Evolutionary conservation across 1,140 invertebrate genomes (phyloP).

Genomic region (Drosophila gunungcola): DNA sequence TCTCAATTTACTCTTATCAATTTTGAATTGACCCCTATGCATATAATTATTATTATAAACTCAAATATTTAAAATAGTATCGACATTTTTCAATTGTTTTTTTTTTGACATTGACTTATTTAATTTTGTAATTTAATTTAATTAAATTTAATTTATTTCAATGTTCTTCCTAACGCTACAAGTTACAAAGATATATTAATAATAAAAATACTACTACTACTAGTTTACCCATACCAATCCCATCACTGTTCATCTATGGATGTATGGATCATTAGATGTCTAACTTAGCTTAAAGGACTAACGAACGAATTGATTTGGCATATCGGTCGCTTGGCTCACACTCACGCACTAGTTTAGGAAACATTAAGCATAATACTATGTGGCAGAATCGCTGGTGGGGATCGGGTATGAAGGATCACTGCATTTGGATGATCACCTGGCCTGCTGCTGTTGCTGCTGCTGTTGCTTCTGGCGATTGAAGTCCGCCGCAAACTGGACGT

Average conservation of each 20-base stretch:
- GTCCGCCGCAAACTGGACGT: constrained; percentile 70
- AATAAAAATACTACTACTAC: no score
- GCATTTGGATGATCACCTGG: constrained; percentile 52
- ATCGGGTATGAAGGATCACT: constrained; percentile 6
- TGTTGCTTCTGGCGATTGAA: constrained; percentile 71
- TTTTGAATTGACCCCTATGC: background rate
- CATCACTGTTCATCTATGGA: background rate
- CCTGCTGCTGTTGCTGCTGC: constrained; percentile 51
- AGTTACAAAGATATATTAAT: no score
- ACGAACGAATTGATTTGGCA: constrained; percentile 43
- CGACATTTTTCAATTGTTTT: background rate
- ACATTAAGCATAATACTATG: constrained; percentile 61
- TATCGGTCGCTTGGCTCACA: constrained; percentile 23
- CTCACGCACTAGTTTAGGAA: constrained; percentile 22
- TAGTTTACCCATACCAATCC: background rate
- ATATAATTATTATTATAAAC: background rate
- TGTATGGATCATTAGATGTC: background rate
- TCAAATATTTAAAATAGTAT: background rate
- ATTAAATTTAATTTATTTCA: no score
- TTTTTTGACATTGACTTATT: no score
- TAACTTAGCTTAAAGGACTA: constrained; percentile 34
- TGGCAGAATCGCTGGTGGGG: constrained; percentile 36
- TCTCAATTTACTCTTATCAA: background rate
- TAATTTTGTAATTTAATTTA: no score
- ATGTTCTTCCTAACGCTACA: no score